Base-by-base conservation (phyloP, 2,888 invertebrate species). In the Macaria liturata region DNA sequence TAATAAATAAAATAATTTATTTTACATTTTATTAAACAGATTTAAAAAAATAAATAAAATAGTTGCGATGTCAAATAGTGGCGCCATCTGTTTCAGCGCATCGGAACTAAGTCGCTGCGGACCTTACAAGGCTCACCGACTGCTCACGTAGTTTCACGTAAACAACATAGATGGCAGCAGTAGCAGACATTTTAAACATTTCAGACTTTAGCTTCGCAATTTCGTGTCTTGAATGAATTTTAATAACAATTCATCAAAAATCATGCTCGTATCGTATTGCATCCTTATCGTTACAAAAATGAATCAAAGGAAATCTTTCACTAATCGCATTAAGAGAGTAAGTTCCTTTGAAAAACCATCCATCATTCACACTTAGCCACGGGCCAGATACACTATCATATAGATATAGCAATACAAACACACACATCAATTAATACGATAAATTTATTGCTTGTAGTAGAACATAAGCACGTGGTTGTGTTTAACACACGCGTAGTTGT, bases 141-240 rank as follows among this genome's bases (percentile, higher is more conserved):
- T 1, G 48, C 8, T 37, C 20, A 39, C 39, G 8, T 5, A 42
- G 32, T 39, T 53, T 46, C 9, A 32, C 3, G 30, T 40, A 48
- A 31, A 49, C n/a, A 20, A 4, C 62, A 72, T 76, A 84, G 84
- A 82, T 79, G 84, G 82, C 81, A 60, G 34, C 34, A 37, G 34
- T 20, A 1, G 34, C 34, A 7, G 7, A 37, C 34, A 37, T 37
- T 37, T 37, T 6, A 37, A 7, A 7, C 7, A 4, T 37, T 37
- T 37, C 4, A 37, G 34, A 37, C 7, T 37, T 37, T 1, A 4
- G 3, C 34, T 37, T 37, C 4, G 4, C 5, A 37, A 4, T 37
- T 37, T 37, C 1, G 3, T 37, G 5, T 4, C 7, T 6, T 6
- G 34, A 37, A 37, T 6, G 7, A 6, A 37, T 37, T 4, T 3